phyloP scores from a whole-genome alignment of 2,113 vertebrate species.

The Chloroceryle aenea region DNA sequence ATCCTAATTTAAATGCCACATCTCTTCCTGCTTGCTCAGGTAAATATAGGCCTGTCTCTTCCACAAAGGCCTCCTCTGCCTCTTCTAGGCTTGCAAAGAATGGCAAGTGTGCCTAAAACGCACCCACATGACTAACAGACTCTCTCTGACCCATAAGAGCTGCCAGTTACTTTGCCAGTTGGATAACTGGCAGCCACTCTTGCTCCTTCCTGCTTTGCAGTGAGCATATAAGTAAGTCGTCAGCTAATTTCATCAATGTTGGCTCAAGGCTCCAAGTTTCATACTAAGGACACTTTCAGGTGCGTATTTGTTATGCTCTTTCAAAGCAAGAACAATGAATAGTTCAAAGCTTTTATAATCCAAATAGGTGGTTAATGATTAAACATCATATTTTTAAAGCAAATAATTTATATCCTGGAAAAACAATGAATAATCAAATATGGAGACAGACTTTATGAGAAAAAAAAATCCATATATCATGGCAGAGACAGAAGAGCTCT shows the following conservation, averaged over 20 bases:
- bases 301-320: accelerated
- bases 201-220: background rate
- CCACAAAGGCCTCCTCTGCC: no score
- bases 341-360: background rate
- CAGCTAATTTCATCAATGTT: background rate
- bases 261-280: background rate
- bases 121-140: background rate
- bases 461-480: background rate
- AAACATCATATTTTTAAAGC: background rate
- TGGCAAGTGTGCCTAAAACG: background rate
- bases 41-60: background rate
- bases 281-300: background rate
- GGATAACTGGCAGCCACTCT: no score
- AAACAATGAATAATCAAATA: background rate
- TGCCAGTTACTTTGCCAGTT: background rate
- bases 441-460: background rate
- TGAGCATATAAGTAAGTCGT: background rate
- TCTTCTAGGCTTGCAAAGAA: background rate
- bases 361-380: background rate
- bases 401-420: background rate
- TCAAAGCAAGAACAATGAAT: background rate
- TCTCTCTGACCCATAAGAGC: accelerated
- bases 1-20: accelerated
- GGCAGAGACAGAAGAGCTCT: background rate
- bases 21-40: background rate